Conservation (phyloP, 2,113 vertebrate genomes). For the Amblyopsis rosae region DNA sequence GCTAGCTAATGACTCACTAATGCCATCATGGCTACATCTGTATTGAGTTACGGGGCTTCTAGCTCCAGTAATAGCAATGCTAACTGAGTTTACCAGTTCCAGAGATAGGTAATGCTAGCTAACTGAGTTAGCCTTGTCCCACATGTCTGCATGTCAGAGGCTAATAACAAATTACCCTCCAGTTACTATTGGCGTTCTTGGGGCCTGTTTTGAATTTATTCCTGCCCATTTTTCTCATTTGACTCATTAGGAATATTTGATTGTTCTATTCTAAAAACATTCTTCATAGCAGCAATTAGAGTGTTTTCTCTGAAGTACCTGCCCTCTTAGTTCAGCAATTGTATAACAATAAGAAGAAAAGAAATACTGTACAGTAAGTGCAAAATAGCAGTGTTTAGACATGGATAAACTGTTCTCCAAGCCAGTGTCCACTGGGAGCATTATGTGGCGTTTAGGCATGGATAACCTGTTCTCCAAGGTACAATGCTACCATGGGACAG, state of each 20-base stretch:
- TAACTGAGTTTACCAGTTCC: conserved; percentile 70
- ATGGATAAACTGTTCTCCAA: no score
- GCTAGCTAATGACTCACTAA: conserved; percentile 69
- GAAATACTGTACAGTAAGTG: no score
- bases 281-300: no score
- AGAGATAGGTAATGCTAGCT: conserved; percentile 68
- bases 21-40: conserved; percentile 67
- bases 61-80: conserved; percentile 69
- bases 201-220: conserved; percentile 36
- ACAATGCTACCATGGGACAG: background rate
- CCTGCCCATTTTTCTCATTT: conserved; percentile 23
- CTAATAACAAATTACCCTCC: conserved; percentile 57
- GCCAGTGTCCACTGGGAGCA: no score
- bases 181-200: conserved; percentile 23
- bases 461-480: background rate
- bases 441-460: no score
- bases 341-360: no score
- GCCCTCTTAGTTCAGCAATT: no score
- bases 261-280: background rate
- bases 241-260: conserved; percentile 5
- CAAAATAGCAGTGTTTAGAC: no score
- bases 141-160: conserved; percentile 54
- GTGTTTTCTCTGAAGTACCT: no score
- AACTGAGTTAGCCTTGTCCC: conserved; percentile 64
- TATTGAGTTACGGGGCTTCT: conserved; percentile 71